Evolutionary conservation across 2,113 vertebrate species (phyloP).

Genomic region (Pseudopodoces humilis): DNA sequence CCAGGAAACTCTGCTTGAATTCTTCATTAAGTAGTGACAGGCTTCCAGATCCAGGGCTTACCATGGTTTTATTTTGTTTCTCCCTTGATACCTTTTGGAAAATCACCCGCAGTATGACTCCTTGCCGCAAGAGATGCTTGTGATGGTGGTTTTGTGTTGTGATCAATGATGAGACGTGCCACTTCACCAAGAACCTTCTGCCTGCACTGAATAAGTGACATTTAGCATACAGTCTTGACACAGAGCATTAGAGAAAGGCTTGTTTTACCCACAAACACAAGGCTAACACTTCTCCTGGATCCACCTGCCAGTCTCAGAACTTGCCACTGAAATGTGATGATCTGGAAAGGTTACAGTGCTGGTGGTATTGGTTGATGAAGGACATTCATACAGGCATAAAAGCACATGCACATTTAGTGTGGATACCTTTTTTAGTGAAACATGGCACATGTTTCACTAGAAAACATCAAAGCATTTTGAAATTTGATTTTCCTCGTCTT

Average conservation of each 20-base stretch:
- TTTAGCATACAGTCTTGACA: background rate
- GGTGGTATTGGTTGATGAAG: background rate
- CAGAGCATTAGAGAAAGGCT: background rate
- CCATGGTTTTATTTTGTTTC: background rate
- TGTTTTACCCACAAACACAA: background rate
- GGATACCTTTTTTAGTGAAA: background rate
- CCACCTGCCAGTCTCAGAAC: background rate
- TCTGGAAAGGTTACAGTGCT: background rate
- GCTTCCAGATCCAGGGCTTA: background rate
- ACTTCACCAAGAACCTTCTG: background rate
- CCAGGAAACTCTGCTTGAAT: background rate
- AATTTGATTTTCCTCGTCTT: background rate
- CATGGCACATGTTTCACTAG: background rate
- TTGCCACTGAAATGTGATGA: background rate
- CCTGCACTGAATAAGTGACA: fast-evolving
- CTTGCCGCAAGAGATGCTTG: background rate
- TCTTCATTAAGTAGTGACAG: background rate
- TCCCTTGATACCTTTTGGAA: background rate
- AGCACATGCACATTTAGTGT: background rate
- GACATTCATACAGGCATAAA: background rate
- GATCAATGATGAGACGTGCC: too few species aligned
- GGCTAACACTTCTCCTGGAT: background rate
- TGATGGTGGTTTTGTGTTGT: background rate
- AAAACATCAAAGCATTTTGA: background rate
- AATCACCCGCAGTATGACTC: too few species aligned